Evolutionary conservation across 2,797 vertebrate species (phyloP).

Genomic region (Clarias pachynema): DNA sequence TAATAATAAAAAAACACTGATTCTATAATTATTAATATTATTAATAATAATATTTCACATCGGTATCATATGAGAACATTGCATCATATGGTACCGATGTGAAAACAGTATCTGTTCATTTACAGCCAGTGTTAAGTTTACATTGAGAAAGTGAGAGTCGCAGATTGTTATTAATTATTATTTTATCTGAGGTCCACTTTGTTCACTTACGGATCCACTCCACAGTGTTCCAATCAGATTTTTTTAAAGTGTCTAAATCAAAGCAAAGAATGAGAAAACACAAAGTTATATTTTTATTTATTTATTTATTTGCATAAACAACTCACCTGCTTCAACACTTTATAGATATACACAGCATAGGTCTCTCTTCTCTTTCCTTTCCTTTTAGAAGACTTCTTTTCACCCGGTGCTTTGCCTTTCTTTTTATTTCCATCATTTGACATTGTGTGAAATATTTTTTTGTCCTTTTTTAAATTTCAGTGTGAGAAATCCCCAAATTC

Average conservation of each 20-base stretch:
- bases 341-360: slow-evolving; percentile 83
- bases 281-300: not conserved
- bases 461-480: not conserved
- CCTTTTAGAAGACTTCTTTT: slow-evolving; percentile 69
- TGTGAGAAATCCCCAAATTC: not conserved
- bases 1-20: too few species aligned
- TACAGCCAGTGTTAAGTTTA: not conserved
- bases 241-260: not conserved
- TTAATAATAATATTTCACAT: too few species aligned
- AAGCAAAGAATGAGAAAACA: not conserved
- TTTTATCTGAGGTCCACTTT: not conserved
- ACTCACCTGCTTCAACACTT: slow-evolving; percentile 83
- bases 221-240: not conserved
- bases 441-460: slow-evolving; percentile 61
- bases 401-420: slow-evolving; percentile 55
- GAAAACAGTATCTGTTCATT: not conserved
- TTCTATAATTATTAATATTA: too few species aligned
- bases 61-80: too few species aligned
- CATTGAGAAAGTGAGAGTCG: not conserved
- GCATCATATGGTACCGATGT: not conserved
- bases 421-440: slow-evolving; percentile 69
- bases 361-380: slow-evolving; percentile 75
- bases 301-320: too few species aligned
- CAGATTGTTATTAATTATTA: not conserved
- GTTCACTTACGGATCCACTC: not conserved